Conservation (phyloP, 2,797 vertebrate genomes). For the Parauchenoglanis ngamensis region DNA sequence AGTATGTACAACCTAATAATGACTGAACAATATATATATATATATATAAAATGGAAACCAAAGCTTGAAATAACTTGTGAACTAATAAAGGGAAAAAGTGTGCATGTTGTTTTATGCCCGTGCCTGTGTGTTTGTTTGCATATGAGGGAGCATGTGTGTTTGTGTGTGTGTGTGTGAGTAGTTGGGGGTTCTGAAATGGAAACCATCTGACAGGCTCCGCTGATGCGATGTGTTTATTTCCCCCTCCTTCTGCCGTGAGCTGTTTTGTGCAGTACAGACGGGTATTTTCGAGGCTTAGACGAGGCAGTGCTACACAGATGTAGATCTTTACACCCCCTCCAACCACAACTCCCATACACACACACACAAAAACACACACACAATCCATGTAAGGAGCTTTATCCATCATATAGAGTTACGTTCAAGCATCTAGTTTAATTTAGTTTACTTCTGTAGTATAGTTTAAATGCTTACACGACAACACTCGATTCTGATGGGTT, state of each 20-base stretch:
- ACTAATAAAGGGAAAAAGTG: neutral
- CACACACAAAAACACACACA: slow-evolving; percentile 24
- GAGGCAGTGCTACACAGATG: slow-evolving; percentile 53
- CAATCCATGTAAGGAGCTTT: neutral
- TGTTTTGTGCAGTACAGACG: slow-evolving; percentile 44
- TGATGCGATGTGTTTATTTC: slow-evolving; percentile 43
- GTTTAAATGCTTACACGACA: neutral
- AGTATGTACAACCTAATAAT: neutral
- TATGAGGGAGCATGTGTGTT: neutral
- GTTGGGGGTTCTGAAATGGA: slow-evolving; percentile 50
- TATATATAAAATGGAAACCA: neutral
- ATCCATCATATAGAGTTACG: neutral
- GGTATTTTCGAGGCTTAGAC: slow-evolving; percentile 48
- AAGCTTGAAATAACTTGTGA: neutral
- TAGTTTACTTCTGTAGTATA: neutral
- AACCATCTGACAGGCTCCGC: slow-evolving; percentile 54
- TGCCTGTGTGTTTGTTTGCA: slow-evolving; percentile 38
- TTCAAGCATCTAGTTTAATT: neutral
- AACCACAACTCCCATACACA: neutral
- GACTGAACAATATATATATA: neutral
- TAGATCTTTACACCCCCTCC: slow-evolving; percentile 47
- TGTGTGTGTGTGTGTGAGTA: slow-evolving; percentile 32
- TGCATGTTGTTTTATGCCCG: slow-evolving; percentile 13
- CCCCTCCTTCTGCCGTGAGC: slow-evolving; percentile 42
- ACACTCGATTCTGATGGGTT: neutral